Percentiles rank a stretch among this genome's conserved stretches.
Evolutionary conservation across 2,888 invertebrate species (phyloP).

Genomic region (Caenorhabditis plicata): DNA sequence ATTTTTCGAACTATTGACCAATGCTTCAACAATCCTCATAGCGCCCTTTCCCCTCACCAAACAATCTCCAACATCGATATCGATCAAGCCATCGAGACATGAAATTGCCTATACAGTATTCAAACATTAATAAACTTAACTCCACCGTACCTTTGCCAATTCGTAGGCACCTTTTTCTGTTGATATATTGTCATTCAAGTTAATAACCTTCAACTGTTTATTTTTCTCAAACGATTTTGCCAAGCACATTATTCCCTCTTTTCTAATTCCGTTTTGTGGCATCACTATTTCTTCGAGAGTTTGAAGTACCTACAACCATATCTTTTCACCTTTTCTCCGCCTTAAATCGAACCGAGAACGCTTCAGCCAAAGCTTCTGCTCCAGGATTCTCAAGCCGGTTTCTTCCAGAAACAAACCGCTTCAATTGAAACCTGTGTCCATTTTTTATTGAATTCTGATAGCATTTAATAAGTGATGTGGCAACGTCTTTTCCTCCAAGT

Average conservation of each 20-base stretch:
- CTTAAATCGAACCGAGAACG: constrained; percentile 78
- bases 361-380: constrained; percentile 79
- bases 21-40: constrained; percentile 71
- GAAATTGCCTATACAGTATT: neutral
- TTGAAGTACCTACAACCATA: constrained; percentile 73
- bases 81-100: constrained; percentile 66
- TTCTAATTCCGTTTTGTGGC: constrained; percentile 96
- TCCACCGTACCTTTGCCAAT: constrained; percentile 72
- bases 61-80: constrained; percentile 70
- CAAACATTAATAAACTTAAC: neutral
- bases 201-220: constrained; percentile 73
- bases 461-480: constrained; percentile 36
- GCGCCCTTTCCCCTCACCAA: constrained; percentile 72
- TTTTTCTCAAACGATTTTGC: constrained; percentile 72
- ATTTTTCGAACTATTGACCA: constrained; percentile 68
- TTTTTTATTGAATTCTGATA: constrained; percentile 22
- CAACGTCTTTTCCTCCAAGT: constrained; percentile 76
- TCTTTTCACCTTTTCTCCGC: too few species aligned
- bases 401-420: constrained; percentile 76
- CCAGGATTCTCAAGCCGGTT: constrained; percentile 92
- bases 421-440: constrained; percentile 74
- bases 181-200: constrained; percentile 92
- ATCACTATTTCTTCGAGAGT: constrained; percentile 85
- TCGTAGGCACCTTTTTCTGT: constrained; percentile 76
- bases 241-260: constrained; percentile 79